Evolutionary conservation across 1,140 invertebrate species (phyloP).

Genomic region (Pseudobourletiella spinata): DNA sequence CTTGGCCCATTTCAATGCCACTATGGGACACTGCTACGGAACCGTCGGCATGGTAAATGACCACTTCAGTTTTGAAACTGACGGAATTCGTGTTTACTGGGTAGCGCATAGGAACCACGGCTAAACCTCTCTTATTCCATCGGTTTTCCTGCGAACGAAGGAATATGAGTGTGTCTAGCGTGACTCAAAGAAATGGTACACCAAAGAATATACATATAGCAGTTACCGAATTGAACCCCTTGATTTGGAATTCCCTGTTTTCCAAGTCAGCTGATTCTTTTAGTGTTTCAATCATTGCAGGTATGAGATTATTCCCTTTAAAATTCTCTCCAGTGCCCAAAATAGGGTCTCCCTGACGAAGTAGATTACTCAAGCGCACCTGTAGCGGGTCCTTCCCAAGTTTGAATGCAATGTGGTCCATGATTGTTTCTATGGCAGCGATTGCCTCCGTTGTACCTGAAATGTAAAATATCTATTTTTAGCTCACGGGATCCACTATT

Average conservation of each 20-base stretch:
- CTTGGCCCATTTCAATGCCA: slow-evolving; percentile 69
- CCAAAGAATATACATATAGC: not conserved
- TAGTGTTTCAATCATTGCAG: slow-evolving; percentile 12
- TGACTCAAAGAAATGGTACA: not conserved
- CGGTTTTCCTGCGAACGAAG: slow-evolving; percentile 48
- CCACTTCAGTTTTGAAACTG: slow-evolving; percentile 56
- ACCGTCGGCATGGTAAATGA: slow-evolving; percentile 65
- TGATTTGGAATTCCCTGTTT: slow-evolving; percentile 42
- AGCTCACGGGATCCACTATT: too few species aligned
- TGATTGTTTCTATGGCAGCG: slow-evolving; percentile 46
- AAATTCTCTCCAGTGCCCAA: not conserved
- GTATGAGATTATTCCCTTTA: slow-evolving; percentile 37
- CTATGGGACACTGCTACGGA: slow-evolving; percentile 64
- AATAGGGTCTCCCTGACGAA: slow-evolving; percentile 37
- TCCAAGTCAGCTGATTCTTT: slow-evolving; percentile 18
- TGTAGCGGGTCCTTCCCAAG: slow-evolving; percentile 41
- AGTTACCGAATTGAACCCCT: slow-evolving; percentile 52
- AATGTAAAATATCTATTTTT: too few species aligned
- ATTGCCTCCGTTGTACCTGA: slow-evolving; percentile 35
- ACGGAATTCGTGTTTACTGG: slow-evolving; percentile 33
- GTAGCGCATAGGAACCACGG: slow-evolving; percentile 58
- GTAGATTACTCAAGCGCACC: slow-evolving; percentile 53
- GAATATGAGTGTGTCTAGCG: not conserved
- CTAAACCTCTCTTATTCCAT: slow-evolving; percentile 66
- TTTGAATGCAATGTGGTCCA: slow-evolving; percentile 44